These are phyloP conservation scores for Poecilia velifera DNA, from an alignment of 2,797 vertebrate species.

Conservation along the genomic window DNA sequence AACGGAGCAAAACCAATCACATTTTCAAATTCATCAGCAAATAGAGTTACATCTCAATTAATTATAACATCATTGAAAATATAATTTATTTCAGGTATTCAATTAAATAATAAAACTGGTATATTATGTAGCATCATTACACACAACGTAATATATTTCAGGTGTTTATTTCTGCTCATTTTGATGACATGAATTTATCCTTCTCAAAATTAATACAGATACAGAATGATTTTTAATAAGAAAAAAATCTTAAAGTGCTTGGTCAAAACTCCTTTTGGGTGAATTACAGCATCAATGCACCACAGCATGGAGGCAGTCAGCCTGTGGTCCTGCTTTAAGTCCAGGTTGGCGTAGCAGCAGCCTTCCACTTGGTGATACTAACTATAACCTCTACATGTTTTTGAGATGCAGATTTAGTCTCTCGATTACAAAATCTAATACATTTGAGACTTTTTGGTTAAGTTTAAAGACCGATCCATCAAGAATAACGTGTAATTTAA, in stretches of 20 bases:
- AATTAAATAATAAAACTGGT: neutral
- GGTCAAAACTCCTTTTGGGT: neutral
- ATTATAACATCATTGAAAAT: neutral
- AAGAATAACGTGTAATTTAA: too few species aligned
- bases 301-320: too few species aligned
- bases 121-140: neutral
- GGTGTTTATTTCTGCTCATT: neutral
- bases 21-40: neutral
- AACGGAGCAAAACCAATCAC: neutral
- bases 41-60: neutral
- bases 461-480: too few species aligned
- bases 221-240: neutral
- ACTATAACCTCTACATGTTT: neutral
- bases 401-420: too few species aligned
- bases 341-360: neutral
- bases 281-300: too few species aligned
- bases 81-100: neutral
- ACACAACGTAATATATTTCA: neutral
- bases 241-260: neutral
- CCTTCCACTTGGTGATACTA: neutral
- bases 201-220: neutral
- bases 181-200: neutral
- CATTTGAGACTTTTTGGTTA: too few species aligned
- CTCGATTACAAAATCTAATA: too few species aligned
- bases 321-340: neutral